phyloP scores from a whole-genome alignment of 2,113 vertebrate species.

The Casuarius casuarius region DNA sequence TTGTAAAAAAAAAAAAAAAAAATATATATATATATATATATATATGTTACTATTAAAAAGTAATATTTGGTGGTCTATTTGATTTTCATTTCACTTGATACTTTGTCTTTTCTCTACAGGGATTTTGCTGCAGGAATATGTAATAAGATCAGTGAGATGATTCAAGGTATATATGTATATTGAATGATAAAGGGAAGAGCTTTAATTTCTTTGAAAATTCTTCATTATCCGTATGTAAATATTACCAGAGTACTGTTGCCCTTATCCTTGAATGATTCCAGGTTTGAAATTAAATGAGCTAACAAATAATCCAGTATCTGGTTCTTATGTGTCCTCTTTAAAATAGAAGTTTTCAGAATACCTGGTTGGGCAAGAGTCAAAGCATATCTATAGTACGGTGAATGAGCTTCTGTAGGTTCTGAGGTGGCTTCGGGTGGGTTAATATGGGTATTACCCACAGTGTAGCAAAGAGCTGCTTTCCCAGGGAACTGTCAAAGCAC shows the following conservation, averaged over 20 bases:
- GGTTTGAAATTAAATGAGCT: not conserved
- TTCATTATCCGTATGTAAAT: not conserved
- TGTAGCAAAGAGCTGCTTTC: not conserved
- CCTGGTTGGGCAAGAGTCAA: not conserved
- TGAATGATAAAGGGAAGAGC: not conserved
- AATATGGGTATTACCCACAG: not conserved
- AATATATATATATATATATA: too few relatives aligned
- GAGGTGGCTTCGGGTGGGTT: not conserved
- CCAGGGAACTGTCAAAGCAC: not conserved
- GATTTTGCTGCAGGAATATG: constrained; percentile 98
- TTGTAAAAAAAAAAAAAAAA: too few relatives aligned
- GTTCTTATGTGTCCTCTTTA: not conserved
- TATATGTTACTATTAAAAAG: not conserved
- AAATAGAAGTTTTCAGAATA: not conserved
- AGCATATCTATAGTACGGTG: accelerated
- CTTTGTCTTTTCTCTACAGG: constrained; percentile 76
- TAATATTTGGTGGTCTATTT: not conserved
- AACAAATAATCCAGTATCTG: not conserved
- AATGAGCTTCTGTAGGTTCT: not conserved
- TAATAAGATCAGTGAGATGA: constrained; percentile 99
- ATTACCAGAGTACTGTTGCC: not conserved
- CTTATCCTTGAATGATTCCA: not conserved
- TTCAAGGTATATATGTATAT: constrained; percentile 87
- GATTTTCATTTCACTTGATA: not conserved
- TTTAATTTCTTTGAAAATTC: not conserved